Percentiles rank a stretch among this genome's conserved stretches.
Evolutionary conservation across 2,113 vertebrate genomes (phyloP).

Genomic region (Sclerurus mexicanus): DNA sequence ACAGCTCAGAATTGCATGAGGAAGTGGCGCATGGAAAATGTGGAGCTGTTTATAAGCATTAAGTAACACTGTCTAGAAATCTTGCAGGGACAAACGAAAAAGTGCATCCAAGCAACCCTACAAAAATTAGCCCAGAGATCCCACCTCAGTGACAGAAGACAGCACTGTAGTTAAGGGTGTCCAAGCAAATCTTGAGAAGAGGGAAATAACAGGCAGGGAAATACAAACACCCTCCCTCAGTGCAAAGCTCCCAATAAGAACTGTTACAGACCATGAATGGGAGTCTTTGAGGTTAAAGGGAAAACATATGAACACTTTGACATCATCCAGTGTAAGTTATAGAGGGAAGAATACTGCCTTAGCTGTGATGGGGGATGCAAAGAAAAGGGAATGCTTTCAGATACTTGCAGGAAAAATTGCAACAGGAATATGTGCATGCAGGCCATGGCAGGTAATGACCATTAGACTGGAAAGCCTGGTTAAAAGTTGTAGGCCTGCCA

Average conservation of each 20-base stretch:
- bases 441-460: not conserved
- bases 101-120: not conserved
- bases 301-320: not conserved
- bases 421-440: not conserved
- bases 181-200: not conserved
- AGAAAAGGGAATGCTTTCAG: not conserved
- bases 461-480: not conserved
- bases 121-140: not conserved
- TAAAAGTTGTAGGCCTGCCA: not conserved
- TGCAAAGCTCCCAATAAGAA: not conserved
- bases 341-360: not conserved
- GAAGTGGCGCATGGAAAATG: not conserved
- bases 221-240: not conserved
- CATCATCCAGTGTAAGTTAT: not conserved
- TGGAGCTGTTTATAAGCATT: not conserved
- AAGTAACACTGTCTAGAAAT: not conserved
- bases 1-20: not conserved
- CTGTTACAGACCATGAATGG: not conserved
- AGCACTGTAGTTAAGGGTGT: not conserved
- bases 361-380: not conserved
- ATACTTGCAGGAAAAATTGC: not conserved
- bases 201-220: not conserved
- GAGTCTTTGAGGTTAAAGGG: not conserved
- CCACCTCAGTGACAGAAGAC: not conserved
- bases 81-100: not conserved